Evolutionary conservation across 2,888 invertebrate species (phyloP).

Genomic region (Scaptomyza flava): DNA sequence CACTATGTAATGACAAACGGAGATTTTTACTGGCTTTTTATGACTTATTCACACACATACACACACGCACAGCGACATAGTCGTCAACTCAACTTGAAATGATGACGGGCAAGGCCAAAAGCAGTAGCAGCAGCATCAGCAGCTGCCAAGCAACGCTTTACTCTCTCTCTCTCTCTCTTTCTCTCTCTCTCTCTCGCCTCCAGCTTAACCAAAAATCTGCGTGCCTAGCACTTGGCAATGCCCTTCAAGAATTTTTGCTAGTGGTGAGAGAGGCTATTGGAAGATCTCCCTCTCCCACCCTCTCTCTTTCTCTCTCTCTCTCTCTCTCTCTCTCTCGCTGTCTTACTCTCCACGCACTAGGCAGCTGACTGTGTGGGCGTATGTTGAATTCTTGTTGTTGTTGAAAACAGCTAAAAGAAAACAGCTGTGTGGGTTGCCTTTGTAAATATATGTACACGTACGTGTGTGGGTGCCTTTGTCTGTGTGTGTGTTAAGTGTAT

Average conservation of each 20-base stretch:
- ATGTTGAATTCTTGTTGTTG: conserved; percentile 32
- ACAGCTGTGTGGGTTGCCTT: conserved; percentile 17
- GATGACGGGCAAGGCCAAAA: conserved; percentile 53
- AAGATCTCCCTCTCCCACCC: neutral
- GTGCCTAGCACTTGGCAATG: conserved; percentile 8
- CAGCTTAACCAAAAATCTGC: conserved; percentile 1
- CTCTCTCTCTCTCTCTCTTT: neutral
- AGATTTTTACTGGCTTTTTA: conserved; percentile 69
- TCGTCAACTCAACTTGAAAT: conserved; percentile 65
- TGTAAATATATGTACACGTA: neutral
- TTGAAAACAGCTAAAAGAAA: conserved; percentile 24
- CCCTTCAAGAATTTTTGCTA: conserved; percentile 11
- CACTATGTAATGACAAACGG: conserved; percentile 70
- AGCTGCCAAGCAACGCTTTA: conserved; percentile 18
- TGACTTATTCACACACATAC: conserved; percentile 55
- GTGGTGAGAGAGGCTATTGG: neutral
- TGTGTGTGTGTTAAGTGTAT: conserved; percentile 30
- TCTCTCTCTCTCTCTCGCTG: neutral
- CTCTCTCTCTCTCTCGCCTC: neutral
- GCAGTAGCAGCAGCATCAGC: conserved; percentile 16
- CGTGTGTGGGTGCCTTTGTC: conserved; percentile 1
- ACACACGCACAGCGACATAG: conserved; percentile 10
- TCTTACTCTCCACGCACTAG: neutral
- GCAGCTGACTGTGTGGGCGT: conserved; percentile 27
- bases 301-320: neutral